A percentile compares a stretch with the other conserved stretches of the same genome.
Conservation (phyloP, 2,113 vertebrate genomes). For the Malurus alboscapulatus region DNA sequence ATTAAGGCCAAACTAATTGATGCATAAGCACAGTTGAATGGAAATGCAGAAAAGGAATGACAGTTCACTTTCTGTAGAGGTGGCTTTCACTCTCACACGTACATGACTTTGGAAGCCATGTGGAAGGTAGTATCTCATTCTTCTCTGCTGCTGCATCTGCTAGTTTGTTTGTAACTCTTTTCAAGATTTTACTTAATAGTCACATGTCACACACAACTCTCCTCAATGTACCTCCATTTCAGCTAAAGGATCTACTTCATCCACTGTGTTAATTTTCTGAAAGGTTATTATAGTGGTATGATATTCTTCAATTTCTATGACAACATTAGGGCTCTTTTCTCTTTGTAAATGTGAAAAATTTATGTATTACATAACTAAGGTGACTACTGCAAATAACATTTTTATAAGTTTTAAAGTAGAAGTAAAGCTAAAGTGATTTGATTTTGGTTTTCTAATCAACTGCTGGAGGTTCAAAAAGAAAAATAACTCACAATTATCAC, state of each 20-base stretch:
- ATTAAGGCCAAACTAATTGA: slow-evolving; percentile 9
- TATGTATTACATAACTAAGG: not conserved
- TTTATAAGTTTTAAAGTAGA: not conserved
- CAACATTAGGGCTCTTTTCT: not conserved
- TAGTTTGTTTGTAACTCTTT: not conserved
- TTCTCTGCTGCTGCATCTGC: not conserved
- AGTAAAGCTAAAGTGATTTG: not conserved
- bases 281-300: not conserved
- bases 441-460: not conserved
- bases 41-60: not conserved
- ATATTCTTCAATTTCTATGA: not conserved
- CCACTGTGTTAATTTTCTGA: not conserved
- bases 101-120: not conserved
- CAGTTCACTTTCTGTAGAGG: not conserved
- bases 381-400: not conserved
- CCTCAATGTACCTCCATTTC: not conserved
- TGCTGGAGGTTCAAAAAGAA: slow-evolving; percentile 8
- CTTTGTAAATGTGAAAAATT: not conserved
- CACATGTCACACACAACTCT: not conserved
- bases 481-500: not conserved
- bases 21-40: not conserved
- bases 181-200: not conserved
- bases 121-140: not conserved
- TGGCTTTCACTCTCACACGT: not conserved
- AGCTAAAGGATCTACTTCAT: not conserved